Evolutionary conservation across 2,113 vertebrate genomes (phyloP).

Genomic region (Hyaena hyaena): DNA sequence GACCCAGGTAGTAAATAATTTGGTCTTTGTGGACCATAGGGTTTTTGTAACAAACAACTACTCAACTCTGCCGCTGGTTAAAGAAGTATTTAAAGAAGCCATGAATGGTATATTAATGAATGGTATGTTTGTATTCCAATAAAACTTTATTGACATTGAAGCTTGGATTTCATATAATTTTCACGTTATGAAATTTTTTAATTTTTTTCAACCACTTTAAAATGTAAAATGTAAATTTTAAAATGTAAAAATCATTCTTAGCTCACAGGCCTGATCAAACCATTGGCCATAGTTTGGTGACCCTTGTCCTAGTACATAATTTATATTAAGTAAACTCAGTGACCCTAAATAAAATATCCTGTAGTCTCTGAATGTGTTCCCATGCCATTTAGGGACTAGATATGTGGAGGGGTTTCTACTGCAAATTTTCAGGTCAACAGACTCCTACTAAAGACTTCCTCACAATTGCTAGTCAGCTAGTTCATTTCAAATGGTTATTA

Average conservation of each 20-base stretch:
- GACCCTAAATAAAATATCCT: background rate
- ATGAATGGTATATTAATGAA: background rate
- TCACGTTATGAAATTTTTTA: background rate
- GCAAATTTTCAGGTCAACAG: background rate
- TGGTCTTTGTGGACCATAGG: background rate
- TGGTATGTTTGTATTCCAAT: background rate
- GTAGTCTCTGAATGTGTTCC: background rate
- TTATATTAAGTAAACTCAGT: background rate
- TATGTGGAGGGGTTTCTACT: background rate
- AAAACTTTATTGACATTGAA: background rate
- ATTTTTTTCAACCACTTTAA: background rate
- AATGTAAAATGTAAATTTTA: background rate
- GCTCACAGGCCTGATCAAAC: background rate
- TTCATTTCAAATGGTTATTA: background rate
- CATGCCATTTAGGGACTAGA: background rate
- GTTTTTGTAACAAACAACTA: background rate
- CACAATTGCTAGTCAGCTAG: background rate
- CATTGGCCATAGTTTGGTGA: background rate
- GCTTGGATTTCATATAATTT: background rate
- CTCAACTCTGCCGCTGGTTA: background rate
- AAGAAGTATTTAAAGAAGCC: background rate
- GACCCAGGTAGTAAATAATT: background rate
- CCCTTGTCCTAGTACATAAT: background rate
- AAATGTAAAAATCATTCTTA: slow-evolving; percentile 7
- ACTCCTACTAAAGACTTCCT: background rate